Conservation (phyloP, 2,888 invertebrate genomes). For the Cheiracanthium punctorium region DNA sequence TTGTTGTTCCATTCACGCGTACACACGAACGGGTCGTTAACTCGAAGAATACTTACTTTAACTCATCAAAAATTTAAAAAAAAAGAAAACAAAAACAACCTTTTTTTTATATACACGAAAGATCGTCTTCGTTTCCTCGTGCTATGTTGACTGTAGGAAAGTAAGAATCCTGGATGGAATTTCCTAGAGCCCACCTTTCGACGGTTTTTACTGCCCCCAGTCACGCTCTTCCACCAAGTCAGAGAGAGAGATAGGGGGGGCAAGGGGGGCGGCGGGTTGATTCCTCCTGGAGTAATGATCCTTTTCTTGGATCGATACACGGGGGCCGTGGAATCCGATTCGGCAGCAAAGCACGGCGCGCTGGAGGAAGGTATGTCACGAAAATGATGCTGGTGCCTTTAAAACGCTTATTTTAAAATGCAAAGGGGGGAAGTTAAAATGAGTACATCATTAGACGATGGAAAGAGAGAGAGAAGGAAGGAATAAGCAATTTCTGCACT, state of each 20-base stretch:
- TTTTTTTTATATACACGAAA: too few species aligned
- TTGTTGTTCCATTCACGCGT: too few species aligned
- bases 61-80: too few species aligned
- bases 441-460: too few species aligned
- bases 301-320: not conserved
- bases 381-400: not conserved
- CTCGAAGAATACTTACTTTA: too few species aligned
- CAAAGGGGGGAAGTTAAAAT: not conserved
- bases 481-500: not conserved
- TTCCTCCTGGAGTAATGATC: not conserved
- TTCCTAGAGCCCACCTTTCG: not conserved
- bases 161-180: not conserved
- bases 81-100: too few species aligned
- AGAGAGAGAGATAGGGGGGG: too few species aligned
- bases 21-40: too few species aligned
- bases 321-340: not conserved
- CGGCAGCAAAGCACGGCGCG: not conserved
- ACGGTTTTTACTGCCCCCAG: not conserved
- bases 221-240: not conserved
- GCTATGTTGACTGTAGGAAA: too few species aligned
- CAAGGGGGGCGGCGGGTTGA: not conserved
- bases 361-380: not conserved
- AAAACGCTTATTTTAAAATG: conserved; percentile 6
- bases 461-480: too few species aligned
- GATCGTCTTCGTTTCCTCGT: too few species aligned